phyloP scores from a whole-genome alignment of 2,797 vertebrate genomes.

The Petrocephalus schoutedeni region DNA sequence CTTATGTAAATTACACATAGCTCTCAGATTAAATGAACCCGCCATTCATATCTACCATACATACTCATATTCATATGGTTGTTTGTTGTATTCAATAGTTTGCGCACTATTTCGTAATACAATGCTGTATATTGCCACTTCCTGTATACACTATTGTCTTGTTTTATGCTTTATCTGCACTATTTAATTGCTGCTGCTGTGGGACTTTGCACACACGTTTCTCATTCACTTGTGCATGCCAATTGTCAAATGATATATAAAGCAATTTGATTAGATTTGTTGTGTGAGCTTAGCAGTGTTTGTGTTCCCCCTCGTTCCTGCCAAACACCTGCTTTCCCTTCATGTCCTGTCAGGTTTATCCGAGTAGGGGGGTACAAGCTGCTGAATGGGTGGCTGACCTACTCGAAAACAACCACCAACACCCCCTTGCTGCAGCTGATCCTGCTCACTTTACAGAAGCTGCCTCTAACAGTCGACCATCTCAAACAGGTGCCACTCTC shows the following conservation, averaged over 20 bases:
- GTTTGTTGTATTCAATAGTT: background rate
- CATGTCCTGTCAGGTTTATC: constrained; percentile 71
- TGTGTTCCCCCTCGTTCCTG: background rate
- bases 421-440: constrained; percentile 84
- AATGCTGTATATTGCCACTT: background rate
- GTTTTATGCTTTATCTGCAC: background rate
- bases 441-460: constrained; percentile 83
- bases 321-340: background rate
- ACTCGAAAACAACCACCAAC: constrained; percentile 83
- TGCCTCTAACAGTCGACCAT: constrained; percentile 89
- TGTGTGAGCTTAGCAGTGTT: background rate
- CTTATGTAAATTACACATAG: background rate
- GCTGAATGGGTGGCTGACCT: constrained; percentile 87
- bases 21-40: background rate
- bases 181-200: background rate
- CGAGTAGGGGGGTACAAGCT: constrained; percentile 84
- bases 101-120: background rate
- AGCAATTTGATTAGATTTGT: background rate
- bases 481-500: constrained; percentile 77
- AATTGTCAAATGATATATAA: background rate
- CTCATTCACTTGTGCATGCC: background rate
- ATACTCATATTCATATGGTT: background rate
- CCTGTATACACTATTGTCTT: background rate
- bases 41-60: background rate
- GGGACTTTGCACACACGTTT: background rate